Conservation (phyloP, 1,140 invertebrate genomes). For the Apis cerana region DNA sequence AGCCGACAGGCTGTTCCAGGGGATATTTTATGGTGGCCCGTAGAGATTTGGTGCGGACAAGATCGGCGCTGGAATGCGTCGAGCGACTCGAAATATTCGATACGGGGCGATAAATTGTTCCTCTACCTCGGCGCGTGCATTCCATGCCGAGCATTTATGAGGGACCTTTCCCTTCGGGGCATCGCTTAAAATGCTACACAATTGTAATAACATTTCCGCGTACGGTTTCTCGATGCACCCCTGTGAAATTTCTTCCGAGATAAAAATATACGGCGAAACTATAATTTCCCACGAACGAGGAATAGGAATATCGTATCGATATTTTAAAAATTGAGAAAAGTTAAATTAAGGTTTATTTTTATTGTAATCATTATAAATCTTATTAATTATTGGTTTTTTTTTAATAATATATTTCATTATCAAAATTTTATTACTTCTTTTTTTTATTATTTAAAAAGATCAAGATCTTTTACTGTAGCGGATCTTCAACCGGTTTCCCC, state of each 20-base stretch:
- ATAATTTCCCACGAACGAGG: too few species aligned
- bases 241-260: neutral
- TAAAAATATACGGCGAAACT: too few species aligned
- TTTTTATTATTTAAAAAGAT: neutral
- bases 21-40: conserved; percentile 66
- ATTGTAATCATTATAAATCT: neutral
- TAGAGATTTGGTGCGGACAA: conserved; percentile 65
- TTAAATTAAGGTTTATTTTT: too few species aligned
- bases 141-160: conserved; percentile 48
- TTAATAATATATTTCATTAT: neutral
- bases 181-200: conserved; percentile 26
- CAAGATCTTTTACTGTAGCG: conserved; percentile 5
- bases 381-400: neutral
- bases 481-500: conserved; percentile 34
- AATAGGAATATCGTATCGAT: too few species aligned
- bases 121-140: conserved; percentile 37
- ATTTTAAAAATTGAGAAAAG: too few species aligned
- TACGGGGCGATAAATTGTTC: conserved; percentile 63
- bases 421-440: neutral
- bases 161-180: conserved; percentile 29
- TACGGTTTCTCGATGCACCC: neutral
- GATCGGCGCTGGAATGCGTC: conserved; percentile 61
- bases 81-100: conserved; percentile 63
- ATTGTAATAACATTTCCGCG: conserved; percentile 36
- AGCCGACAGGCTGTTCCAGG: conserved; percentile 61